These are phyloP conservation scores for Nemotelus pantherinus DNA, from an alignment of 2,888 invertebrate genomes.

Conservation along the genomic window DNA sequence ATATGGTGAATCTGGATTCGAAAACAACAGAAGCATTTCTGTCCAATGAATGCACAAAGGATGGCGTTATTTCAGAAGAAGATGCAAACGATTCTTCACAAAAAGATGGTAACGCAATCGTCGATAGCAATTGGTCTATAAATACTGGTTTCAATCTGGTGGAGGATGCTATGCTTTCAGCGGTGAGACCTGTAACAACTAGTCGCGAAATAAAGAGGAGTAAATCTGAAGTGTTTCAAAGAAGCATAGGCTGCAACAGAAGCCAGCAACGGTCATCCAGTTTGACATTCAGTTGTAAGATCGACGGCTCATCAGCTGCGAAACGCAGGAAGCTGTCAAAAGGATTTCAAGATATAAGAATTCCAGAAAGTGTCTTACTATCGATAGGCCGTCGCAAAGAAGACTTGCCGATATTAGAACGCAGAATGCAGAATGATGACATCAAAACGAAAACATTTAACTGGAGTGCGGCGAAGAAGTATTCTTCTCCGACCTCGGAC, in stretches of 20 bases:
- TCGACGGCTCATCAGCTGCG: slow-evolving; percentile 73
- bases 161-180: slow-evolving; percentile 61
- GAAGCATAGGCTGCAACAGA: slow-evolving; percentile 57
- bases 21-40: slow-evolving; percentile 68
- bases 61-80: slow-evolving; percentile 64
- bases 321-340: slow-evolving; percentile 74
- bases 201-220: slow-evolving; percentile 71
- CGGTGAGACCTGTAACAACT: slow-evolving; percentile 64
- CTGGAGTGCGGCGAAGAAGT: slow-evolving; percentile 62
- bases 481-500: slow-evolving; percentile 50
- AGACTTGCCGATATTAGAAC: slow-evolving; percentile 56
- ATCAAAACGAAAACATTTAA: slow-evolving; percentile 57
- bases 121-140: slow-evolving; percentile 51
- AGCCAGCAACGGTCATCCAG: slow-evolving; percentile 75
- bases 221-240: slow-evolving; percentile 71
- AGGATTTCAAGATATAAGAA: slow-evolving; percentile 61
- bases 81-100: slow-evolving; percentile 53
- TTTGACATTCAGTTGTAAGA: slow-evolving; percentile 75
- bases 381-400: slow-evolving; percentile 59
- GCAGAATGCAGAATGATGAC: slow-evolving; percentile 49
- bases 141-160: slow-evolving; percentile 57
- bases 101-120: slow-evolving; percentile 40
- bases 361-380: slow-evolving; percentile 66
- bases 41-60: slow-evolving; percentile 63
- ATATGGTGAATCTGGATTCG: slow-evolving; percentile 72